Evolutionary conservation across 2,888 invertebrate genomes (phyloP), one percentile per base, ranked within the genome.

Genomic region (Caenorhabditis sp.): DNA sequence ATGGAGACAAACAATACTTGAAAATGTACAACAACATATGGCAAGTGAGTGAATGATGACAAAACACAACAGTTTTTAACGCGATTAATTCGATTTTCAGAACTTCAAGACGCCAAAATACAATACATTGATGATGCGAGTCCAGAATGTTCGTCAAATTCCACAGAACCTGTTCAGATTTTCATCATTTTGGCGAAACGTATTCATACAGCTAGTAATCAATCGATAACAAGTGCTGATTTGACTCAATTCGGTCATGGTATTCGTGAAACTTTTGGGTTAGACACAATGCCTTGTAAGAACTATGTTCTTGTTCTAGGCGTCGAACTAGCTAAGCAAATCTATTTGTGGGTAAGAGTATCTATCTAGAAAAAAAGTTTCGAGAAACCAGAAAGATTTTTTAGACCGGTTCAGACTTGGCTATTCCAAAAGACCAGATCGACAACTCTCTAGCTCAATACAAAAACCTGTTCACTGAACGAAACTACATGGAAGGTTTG

Each of bases 401-500:
- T n/a, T n/a, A 84, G 83, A 86, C 86, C 43, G 86, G 86, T 1
- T 76, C 82, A 0, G 79, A 84, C 59, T 69, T 86, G 27, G 78
- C 81, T 36, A 70, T 86, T 58, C 83, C 85, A 19, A 60, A 81
- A 55, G 80, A 85, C 54, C 66, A 79, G 37, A 74, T 84, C 65
- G 77, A 86, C 26, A 67, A 68, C 21, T 74, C 83, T 1, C 69
- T 85, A 66, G 76, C 70, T 24, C 77, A 85, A 55, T 80, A 74
- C 64, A 84, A 84, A 59, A 84, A 84, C 37, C 57, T 84, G 4
- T 87, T 86, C 67, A 78, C 77, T 24, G 87, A 82, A 36, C 78
- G 82, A 66, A 87, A 84, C 37, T 86, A 84, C 62, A 86, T 84
- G 84, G 86, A 87, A 36, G 85, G 78, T 6, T 68, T 86, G 21